Evolutionary conservation across 2,888 invertebrate species (phyloP), one percentile per base, ranked within the genome.

Genomic region (Onchidella celtica): DNA sequence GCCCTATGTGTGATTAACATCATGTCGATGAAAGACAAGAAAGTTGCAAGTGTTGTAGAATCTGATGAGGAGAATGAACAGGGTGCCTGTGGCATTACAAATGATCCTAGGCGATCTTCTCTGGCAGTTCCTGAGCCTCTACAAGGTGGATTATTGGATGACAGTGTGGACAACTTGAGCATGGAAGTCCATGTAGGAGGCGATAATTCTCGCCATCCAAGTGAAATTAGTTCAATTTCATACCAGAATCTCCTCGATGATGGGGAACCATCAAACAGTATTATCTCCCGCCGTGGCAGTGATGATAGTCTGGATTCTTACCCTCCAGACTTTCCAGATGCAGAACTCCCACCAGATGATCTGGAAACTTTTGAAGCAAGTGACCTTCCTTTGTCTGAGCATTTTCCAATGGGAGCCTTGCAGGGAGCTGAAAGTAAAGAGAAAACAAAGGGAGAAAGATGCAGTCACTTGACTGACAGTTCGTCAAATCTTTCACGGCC

Each of bases 171-270:
- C 82, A 92, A 92, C 83, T 83, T 91, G 21, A 92, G 92, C 79
- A 89, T 92, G 87, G 92, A 92, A 83, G 92, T 93, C n/a, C 89
- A 92, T 61, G 88, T 92, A 66, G 92, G 92, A 72, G 92, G 92
- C 61, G 91, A 90, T 55, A 90, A 89, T 83, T 92, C 92, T 6
- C 87, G 91, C 73, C 91, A 91, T 77, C 90, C 92, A 3, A 92
- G 92, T 87, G 92, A 93, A 84, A 90, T 92, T 21, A 92, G 92
- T 73, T 91, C 92, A 34, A 83, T 92, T 14, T 92, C 92, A 0
- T 91, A 91, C 69, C 91, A 91, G 83, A 91, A 90, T 83, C 85
- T 91, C n/a, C 82, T 91, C 27, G 91, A 91, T 61, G 91, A 90
- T 66, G 88, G 87, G 1, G 88, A 89, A n/a, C 72, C 81, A 21